Evolutionary conservation across 2,888 invertebrate genomes (phyloP).

Genomic region (Drosophila pseudotalamancana): DNA sequence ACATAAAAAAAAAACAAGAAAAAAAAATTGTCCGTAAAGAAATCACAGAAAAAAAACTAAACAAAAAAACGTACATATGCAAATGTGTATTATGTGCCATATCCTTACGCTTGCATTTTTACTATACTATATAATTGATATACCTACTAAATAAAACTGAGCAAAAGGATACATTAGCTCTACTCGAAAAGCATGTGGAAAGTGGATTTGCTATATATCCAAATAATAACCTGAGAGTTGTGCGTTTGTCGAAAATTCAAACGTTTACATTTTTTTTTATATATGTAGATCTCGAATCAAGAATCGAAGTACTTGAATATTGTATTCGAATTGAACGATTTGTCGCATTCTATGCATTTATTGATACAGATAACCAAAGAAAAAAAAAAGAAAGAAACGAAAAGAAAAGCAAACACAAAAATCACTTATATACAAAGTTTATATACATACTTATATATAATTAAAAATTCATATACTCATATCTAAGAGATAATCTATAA

Average conservation of each 20-base stretch:
- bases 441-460: conserved; percentile 62
- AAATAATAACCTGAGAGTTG: conserved; percentile 30
- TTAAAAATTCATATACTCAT: conserved; percentile 63
- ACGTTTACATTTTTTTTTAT: conserved; percentile 27
- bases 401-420: conserved; percentile 23
- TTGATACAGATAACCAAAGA: conserved; percentile 51
- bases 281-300: conserved; percentile 22
- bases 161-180: not conserved
- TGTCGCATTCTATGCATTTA: conserved; percentile 76
- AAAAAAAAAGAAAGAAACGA: conserved; percentile 5
- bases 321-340: conserved; percentile 56
- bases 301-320: conserved; percentile 31
- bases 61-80: conserved; percentile 44
- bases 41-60: not conserved
- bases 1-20: conserved; percentile 4
- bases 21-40: conserved; percentile 36
- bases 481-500: conserved; percentile 35
- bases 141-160: conserved; percentile 18
- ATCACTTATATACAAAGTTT: conserved; percentile 67
- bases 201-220: conserved; percentile 11
- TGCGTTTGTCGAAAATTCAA: conserved; percentile 7
- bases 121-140: conserved; percentile 43
- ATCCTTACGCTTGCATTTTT: conserved; percentile 76
- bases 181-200: conserved; percentile 12
- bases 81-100: conserved; percentile 73